phyloP scores from a whole-genome alignment of 2,113 vertebrate genomes.

The Antechinus flavipes region DNA sequence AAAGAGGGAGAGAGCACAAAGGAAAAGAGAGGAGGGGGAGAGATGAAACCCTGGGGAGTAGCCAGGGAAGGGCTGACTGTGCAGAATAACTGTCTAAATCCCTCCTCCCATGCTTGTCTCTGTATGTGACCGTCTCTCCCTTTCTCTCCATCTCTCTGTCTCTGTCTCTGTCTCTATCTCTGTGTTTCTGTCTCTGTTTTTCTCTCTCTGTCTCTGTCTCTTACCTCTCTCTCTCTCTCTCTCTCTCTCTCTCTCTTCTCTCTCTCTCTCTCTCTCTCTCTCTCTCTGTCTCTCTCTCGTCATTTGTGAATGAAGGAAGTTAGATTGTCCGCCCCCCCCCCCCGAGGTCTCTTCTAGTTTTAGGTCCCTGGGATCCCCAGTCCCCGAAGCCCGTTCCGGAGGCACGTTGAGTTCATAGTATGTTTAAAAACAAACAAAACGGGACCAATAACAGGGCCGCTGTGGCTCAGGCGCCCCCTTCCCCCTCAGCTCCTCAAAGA shows the following conservation, averaged over 20 bases:
- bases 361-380: background rate
- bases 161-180: no score
- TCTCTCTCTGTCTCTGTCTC: no score
- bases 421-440: background rate
- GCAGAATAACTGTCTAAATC: background rate
- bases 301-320: background rate
- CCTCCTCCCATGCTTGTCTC: background rate
- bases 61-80: background rate
- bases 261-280: no score
- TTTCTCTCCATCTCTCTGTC: no score
- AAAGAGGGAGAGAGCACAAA: background rate
- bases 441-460: background rate
- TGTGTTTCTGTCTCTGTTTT: no score
- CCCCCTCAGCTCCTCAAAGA: background rate
- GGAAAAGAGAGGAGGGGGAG: background rate
- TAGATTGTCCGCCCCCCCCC: accelerated
- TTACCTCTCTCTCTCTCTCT: no score
- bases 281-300: background rate
- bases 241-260: no score
- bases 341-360: background rate
- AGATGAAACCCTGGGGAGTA: background rate
- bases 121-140: no score
- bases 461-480: background rate
- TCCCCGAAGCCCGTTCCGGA: background rate
- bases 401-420: background rate